Evolutionary conservation across 2,113 vertebrate species (phyloP).

Genomic region (Stictonetta naevosa): DNA sequence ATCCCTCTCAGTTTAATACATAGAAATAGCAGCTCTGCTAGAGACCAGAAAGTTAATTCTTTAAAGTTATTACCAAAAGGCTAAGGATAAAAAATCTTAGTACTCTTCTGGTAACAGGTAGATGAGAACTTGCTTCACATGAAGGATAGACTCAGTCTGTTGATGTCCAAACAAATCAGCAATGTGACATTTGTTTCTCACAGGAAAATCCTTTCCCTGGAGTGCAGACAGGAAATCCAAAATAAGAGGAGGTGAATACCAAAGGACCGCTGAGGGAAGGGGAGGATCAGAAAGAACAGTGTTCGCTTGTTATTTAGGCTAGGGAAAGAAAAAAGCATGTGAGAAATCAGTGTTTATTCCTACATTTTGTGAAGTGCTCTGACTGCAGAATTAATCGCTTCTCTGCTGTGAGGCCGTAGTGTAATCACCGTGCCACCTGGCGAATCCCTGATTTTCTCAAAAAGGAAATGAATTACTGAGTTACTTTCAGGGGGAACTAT

Average conservation of each 20-base stretch:
- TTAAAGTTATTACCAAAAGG: not conserved
- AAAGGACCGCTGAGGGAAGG: conserved; percentile 29
- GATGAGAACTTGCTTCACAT: not conserved
- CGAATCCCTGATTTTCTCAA: not conserved
- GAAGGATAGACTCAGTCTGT: not conserved
- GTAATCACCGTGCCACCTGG: not conserved
- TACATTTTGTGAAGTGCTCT: not conserved
- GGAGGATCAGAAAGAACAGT: conserved; percentile 30
- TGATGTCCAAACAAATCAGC: not conserved
- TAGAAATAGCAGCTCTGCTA: not conserved
- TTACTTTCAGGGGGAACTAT: not conserved
- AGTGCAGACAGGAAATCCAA: conserved; percentile 62
- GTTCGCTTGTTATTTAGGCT: not conserved
- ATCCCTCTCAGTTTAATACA: not conserved
- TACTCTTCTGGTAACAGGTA: not conserved
- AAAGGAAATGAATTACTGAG: not conserved
- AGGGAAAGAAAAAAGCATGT: not conserved
- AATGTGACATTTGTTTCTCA: conserved; percentile 60
- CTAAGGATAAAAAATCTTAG: not conserved
- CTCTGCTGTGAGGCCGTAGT: rapidly evolving
- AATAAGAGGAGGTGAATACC: conserved; percentile 60
- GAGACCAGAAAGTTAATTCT: not conserved
- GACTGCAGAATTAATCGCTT: not conserved
- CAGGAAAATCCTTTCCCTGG: conserved; percentile 59
- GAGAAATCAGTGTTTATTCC: conserved; percentile 31